Conservation (phyloP, 2,888 invertebrate genomes). For the Zygothrica quintamaculata region DNA sequence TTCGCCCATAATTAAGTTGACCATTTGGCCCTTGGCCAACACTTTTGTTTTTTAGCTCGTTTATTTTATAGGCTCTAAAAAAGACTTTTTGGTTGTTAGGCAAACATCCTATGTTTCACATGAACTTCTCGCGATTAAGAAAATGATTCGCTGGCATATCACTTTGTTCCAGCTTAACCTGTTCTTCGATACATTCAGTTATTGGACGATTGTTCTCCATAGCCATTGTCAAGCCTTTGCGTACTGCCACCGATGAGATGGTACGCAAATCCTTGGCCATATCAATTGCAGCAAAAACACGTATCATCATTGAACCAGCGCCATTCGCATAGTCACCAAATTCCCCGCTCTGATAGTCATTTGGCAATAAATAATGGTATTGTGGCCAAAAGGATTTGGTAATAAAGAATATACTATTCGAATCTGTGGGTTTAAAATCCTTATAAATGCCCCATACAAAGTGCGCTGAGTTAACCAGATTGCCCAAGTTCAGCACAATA, state of each 20-base stretch:
- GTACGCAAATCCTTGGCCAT: constrained; percentile 88
- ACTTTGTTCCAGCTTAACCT: constrained; percentile 83
- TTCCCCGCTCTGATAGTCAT: constrained; percentile 93
- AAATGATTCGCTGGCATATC: constrained; percentile 85
- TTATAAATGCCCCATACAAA: constrained; percentile 90
- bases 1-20: constrained; percentile 48
- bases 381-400: constrained; percentile 92
- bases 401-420: constrained; percentile 90
- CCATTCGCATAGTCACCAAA: constrained; percentile 90
- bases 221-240: constrained; percentile 87
- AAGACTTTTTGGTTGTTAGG: too few species aligned
- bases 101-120: constrained; percentile 61
- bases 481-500: constrained; percentile 88
- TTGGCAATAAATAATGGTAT: constrained; percentile 91
- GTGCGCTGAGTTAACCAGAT: constrained; percentile 90
- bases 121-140: constrained; percentile 84
- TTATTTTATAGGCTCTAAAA: constrained; percentile 31
- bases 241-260: constrained; percentile 87
- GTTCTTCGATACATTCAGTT: constrained; percentile 86
- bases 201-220: constrained; percentile 86
- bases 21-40: constrained; percentile 10
- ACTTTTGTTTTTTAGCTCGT: constrained; percentile 12
- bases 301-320: constrained; percentile 88
- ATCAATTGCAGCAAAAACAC: constrained; percentile 89
- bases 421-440: constrained; percentile 89